phyloP scores from a whole-genome alignment of 2,113 vertebrate genomes.

The Sorex fumeus region DNA sequence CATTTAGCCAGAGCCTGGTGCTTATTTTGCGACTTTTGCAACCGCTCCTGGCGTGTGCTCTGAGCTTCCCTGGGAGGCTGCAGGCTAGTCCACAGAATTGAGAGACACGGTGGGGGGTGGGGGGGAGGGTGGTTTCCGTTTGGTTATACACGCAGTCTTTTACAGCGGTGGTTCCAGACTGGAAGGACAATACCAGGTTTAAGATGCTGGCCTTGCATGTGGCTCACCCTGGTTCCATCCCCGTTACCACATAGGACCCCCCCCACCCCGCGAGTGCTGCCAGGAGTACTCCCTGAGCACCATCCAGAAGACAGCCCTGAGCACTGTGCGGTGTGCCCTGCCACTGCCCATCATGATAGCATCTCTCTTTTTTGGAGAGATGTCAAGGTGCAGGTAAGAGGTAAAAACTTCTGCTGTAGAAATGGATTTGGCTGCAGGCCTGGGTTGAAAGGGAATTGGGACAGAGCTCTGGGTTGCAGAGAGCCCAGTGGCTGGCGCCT shows the following conservation, averaged over 20 bases:
- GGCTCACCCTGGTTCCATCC: too few species aligned
- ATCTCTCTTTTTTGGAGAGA: slow-evolving; percentile 15
- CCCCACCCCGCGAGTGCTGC: too few species aligned
- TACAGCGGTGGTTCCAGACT: too few species aligned
- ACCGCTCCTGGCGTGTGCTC: not conserved
- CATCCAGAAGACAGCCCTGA: too few species aligned
- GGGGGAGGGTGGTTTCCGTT: too few species aligned
- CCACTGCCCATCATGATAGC: not conserved
- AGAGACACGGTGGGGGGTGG: too few species aligned
- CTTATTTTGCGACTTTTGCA: not conserved
- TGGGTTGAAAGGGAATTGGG: not conserved
- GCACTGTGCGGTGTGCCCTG: too few species aligned
- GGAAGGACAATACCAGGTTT: too few species aligned
- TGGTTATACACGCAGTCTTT: too few species aligned
- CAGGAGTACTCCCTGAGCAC: not conserved
- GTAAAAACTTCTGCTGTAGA: not conserved
- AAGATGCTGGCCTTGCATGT: too few species aligned
- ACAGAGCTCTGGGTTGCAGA: not conserved
- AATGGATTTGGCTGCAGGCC: not conserved
- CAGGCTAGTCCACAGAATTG: not conserved
- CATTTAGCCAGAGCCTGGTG: not conserved
- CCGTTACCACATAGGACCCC: too few species aligned
- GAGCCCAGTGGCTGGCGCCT: not conserved
- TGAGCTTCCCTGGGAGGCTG: not conserved
- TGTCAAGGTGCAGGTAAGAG: slow-evolving; percentile 9